phyloP scores from a whole-genome alignment of 2,797 vertebrate species.

The Hipposideros larvatus region DNA sequence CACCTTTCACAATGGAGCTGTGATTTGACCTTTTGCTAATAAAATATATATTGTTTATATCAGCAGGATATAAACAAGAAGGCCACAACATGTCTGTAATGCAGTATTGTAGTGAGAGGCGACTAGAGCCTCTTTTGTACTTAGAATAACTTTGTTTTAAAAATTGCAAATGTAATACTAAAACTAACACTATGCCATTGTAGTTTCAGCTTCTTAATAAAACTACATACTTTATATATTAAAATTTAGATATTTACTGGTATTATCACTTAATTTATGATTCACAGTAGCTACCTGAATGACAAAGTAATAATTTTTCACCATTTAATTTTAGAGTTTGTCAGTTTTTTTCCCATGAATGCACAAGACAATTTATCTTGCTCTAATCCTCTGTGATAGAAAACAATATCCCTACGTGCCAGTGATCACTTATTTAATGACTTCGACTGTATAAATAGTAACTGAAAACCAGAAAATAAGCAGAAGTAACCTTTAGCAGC shows the following conservation, averaged over 20 bases:
- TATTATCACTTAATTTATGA: constrained; percentile 23
- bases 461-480: constrained; percentile 57
- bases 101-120: neutral
- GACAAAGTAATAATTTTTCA: constrained; percentile 36
- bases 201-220: constrained; percentile 16
- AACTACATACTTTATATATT: neutral
- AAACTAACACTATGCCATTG: neutral
- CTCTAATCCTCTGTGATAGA: neutral
- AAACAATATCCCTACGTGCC: neutral
- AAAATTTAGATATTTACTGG: constrained; percentile 27
- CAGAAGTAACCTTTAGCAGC: constrained; percentile 23
- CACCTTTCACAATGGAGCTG: neutral
- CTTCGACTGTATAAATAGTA: neutral
- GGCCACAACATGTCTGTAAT: neutral
- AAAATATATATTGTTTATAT: neutral
- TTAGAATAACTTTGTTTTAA: constrained; percentile 42
- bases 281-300: neutral
- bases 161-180: neutral
- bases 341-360: constrained; percentile 43
- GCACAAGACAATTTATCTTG: constrained; percentile 50
- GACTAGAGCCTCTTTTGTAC: constrained; percentile 29
- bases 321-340: constrained; percentile 40
- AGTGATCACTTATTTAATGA: constrained; percentile 5
- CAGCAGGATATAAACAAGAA: neutral
- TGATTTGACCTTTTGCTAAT: constrained; percentile 19